Evolutionary conservation across 2,888 invertebrate species (phyloP), one percentile per base, ranked within the genome.

Genomic region (Hermaeophaga mercurialis): DNA sequence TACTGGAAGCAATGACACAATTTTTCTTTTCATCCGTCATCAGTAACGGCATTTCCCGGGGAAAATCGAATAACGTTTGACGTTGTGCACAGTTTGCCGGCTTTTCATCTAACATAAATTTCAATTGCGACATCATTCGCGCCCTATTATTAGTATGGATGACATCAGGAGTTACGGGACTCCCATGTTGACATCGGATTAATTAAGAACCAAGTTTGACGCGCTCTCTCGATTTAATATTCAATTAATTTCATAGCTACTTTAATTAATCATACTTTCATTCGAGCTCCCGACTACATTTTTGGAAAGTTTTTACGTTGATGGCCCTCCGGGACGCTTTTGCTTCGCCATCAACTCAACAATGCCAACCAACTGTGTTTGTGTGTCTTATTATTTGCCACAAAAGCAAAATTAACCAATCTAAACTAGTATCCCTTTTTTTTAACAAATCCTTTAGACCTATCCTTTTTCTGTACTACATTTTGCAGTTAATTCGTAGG

Each of bases 181-280:
- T 52, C 48, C 52, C 54, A 39, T 39, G 59, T 56, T 63, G 62
- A 62, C 65, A 64, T 54, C 57, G 59, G 58, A 66, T 68, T 66
- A 67, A 67, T 67, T 67, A 67, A 65, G 61, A 65, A 48, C 58
- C 54, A 53, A 48, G 57, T 63, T 63, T 59, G 57, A 62, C 56
- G 50, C 47, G 58, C 57, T 43, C 58, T 43, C 55, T 44, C 58
- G 58, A 55, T 59, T 61, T 60, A 59, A 66, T 65, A 67, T 66
- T 66, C 66, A 66, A 69, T 69, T 66, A 67, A 64, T 68, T 67
- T 62, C 62, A 63, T 64, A 65, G 61, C 65, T 60, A 58, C 62
- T 66, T 65, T 65, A 66, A 69, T 69, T 67, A 67, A 69, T 69
- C 66, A 69, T 68, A 66, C 64, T 62, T 54, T 33, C 43, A 18